Conservation (phyloP, 2,797 vertebrate genomes). For the Aselliscus stoliczkanus region DNA sequence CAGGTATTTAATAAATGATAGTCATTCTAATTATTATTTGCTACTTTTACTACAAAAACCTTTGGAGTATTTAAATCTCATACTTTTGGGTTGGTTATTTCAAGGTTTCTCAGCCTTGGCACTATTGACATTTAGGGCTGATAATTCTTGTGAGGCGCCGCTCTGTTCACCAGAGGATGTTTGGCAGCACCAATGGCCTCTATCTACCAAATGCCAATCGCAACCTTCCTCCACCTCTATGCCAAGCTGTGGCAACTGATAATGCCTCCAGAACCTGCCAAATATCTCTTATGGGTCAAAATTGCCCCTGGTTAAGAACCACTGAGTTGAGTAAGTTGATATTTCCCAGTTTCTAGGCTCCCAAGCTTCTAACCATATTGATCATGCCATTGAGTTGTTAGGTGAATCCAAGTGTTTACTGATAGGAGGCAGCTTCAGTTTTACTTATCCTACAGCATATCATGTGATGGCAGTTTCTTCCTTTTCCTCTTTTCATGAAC, state of each 20-base stretch:
- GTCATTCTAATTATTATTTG: background rate
- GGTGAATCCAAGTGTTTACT: background rate
- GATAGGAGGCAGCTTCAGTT: background rate
- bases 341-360: background rate
- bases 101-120: background rate
- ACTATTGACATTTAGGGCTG: background rate
- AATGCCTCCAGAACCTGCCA: background rate
- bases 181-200: background rate
- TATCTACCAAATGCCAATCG: background rate
- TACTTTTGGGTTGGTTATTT: background rate
- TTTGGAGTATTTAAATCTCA: background rate
- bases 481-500: background rate
- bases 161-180: background rate
- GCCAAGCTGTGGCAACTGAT: background rate
- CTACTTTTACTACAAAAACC: background rate
- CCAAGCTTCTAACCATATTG: background rate
- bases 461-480: background rate
- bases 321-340: background rate
- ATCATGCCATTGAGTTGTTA: background rate
- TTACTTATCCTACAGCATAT: background rate
- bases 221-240: background rate
- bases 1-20: background rate
- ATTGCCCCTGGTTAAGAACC: background rate
- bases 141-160: background rate
- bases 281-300: background rate